Evolutionary conservation across 1,140 invertebrate genomes (phyloP).

Genomic region (Drosophila pruinosa): DNA sequence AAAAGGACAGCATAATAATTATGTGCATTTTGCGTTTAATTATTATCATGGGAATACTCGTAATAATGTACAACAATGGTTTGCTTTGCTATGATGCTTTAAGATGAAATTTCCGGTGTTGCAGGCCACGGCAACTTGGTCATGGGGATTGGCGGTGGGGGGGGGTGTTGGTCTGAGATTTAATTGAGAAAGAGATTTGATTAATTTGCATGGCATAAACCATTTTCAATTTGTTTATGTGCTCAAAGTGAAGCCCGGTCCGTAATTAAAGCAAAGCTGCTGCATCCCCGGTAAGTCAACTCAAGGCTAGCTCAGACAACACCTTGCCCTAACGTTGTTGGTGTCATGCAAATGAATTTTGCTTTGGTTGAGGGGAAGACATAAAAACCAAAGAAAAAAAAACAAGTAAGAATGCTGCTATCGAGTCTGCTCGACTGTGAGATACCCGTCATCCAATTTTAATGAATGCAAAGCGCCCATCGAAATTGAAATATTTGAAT

Average conservation of each 20-base stretch:
- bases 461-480: too few relatives aligned
- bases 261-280: conserved; percentile 76
- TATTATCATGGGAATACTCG: conserved; percentile 19
- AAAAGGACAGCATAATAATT: conserved; percentile 6
- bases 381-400: background rate
- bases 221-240: conserved; percentile 78
- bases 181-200: conserved; percentile 78
- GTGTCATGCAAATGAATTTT: conserved; percentile 29
- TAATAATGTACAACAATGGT: background rate
- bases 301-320: conserved; percentile 2
- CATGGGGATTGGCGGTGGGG: too few relatives aligned
- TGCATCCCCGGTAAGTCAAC: conserved; percentile 30
- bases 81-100: conserved; percentile 11
- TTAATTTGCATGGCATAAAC: conserved; percentile 75
- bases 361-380: background rate
- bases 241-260: conserved; percentile 56
- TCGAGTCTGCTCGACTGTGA: too few relatives aligned
- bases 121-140: too few relatives aligned
- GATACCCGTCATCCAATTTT: too few relatives aligned
- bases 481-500: too few relatives aligned
- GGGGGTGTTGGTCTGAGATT: too few relatives aligned
- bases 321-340: background rate
- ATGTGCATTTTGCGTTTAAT: conserved; percentile 25
- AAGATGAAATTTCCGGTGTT: conserved; percentile 18
- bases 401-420: too few relatives aligned